Evolutionary conservation across 1,140 invertebrate genomes (phyloP), one percentile per base, ranked within the genome.

Genomic region (Araneus ventricosus): DNA sequence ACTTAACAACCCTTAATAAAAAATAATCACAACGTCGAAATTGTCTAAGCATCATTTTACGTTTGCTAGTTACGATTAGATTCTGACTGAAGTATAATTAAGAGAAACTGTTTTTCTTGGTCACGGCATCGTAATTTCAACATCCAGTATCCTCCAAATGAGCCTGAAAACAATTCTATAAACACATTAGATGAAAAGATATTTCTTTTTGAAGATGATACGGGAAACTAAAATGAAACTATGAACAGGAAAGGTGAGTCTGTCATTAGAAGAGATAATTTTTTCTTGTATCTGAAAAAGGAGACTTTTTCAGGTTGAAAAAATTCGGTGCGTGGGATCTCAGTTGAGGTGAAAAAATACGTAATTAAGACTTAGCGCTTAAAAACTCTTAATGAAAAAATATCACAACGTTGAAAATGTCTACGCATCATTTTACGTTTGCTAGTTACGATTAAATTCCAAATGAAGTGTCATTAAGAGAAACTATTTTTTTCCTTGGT

Each of bases 371-470:
- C 70, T 34, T 37, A 34, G 30, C 20, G 30, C 20, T 75, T 75
- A 34, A 37, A 75, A 75, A 34, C 30, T 30, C 30, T 75, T 75
- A 75, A 75, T 75, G 30, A 75, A 75, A 75, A 75, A 34, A 86
- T 52, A 86, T 57, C 30, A 30, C 84, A 75, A 34, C 87, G 34
- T 30, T 37, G 22, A 88, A 88, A 88, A 88, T 88, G 63, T 75
- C 87, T 41, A 88, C 63, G 87, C 87, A 88, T 88, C 87, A 88
- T 88, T 88, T 88, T 88, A 67, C 87, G 63, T 45, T 88, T 45
- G 63, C 61, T 63, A 88, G 61, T 88, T 88, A 88, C 61, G 87
- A 88, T 88, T 88, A 88, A 88, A 88, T 88, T 88, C 39, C 61
- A 88, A 88, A 88, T 88, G 63, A 88, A 45, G 87, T 88, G 41